Percentiles rank a stretch among this genome's conserved stretches.
Conservation (phyloP, 1,140 invertebrate species). For the Sitophilus oryzae region DNA sequence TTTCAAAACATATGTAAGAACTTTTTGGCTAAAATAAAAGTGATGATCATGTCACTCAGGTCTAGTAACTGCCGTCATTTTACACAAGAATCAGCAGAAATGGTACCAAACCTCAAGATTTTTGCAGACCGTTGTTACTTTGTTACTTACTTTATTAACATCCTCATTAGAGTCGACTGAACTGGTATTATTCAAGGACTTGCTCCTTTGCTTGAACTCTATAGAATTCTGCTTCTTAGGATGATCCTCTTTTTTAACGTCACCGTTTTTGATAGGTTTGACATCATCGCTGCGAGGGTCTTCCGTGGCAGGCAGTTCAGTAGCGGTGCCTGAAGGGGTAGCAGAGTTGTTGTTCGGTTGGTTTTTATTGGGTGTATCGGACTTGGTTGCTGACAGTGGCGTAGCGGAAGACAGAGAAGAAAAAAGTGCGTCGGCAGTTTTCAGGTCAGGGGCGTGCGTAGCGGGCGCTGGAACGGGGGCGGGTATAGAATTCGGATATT, state of each 20-base stretch:
- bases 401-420: conserved; percentile 2
- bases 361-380: conserved; percentile 10
- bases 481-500: conserved; percentile 33
- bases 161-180: conserved; percentile 34
- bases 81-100: too few species aligned
- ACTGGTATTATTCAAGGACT: conserved; percentile 34
- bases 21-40: too few species aligned
- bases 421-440: conserved; percentile 12
- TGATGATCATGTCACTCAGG: too few species aligned
- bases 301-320: too few species aligned
- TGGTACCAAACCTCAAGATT: too few species aligned
- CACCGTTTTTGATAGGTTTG: conserved; percentile 27
- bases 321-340: neutral
- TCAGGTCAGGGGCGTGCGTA: conserved; percentile 24
- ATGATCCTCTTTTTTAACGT: conserved; percentile 30
- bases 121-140: too few species aligned
- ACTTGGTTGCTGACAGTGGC: neutral
- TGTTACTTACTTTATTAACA: conserved; percentile 18
- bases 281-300: conserved; percentile 13
- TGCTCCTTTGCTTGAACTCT: conserved; percentile 35
- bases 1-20: too few species aligned
- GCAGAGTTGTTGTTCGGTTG: conserved; percentile 13
- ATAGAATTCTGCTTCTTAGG: conserved; percentile 28
- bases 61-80: too few species aligned
- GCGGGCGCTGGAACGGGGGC: conserved; percentile 30